These are phyloP conservation scores for Coremacera marginata DNA, from an alignment of 2,888 invertebrate species.

Conservation along the genomic window DNA sequence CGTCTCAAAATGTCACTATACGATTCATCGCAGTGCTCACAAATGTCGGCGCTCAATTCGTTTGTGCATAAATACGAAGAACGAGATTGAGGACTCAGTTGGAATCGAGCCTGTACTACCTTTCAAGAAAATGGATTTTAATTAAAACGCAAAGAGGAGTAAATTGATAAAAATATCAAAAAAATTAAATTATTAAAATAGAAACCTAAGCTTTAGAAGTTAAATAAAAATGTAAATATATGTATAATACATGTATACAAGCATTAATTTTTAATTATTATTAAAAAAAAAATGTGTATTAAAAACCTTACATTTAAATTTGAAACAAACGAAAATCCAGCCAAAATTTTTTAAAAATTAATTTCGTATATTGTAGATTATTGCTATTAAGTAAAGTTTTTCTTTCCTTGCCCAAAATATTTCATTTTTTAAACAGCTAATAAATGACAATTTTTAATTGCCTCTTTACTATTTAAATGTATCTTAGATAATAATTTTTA, in stretches of 20 bases:
- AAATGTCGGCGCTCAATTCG: slow-evolving; percentile 63
- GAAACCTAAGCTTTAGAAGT: slow-evolving; percentile 6
- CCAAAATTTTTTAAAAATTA: neutral
- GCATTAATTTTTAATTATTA: no score
- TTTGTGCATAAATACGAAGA: slow-evolving; percentile 69
- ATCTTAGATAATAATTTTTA: no score
- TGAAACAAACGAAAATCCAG: neutral
- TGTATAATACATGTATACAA: no score
- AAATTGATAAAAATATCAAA: neutral
- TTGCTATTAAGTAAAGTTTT: no score
- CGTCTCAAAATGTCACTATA: slow-evolving; percentile 91
- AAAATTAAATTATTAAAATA: slow-evolving; percentile 2
- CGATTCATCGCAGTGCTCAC: slow-evolving; percentile 71
- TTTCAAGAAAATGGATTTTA: neutral
- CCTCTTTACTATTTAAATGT: no score
- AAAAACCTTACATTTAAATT: neutral
- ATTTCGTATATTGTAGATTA: no score
- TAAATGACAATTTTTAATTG: no score
- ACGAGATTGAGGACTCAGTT: slow-evolving; percentile 59
- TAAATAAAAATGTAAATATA: neutral
- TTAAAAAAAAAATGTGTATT: neutral
- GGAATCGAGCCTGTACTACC: neutral
- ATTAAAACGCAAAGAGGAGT: neutral
- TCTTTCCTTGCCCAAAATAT: no score
- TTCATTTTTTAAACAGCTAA: no score